Evolutionary conservation across 1,140 invertebrate genomes (phyloP).

Genomic region (Dinothrombium tinctorium): DNA sequence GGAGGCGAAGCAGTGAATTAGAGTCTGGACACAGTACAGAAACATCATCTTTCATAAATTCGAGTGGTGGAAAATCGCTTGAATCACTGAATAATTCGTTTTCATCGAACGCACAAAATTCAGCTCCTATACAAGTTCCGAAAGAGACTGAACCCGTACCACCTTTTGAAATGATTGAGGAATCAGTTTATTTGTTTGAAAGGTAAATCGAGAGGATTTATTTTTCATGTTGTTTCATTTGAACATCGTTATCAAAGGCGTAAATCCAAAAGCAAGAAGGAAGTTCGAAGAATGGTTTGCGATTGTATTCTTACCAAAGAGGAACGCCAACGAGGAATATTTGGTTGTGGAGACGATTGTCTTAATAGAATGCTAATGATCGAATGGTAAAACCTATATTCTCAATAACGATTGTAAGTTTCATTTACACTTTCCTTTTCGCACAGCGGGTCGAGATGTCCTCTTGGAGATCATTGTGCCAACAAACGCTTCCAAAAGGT

Average conservation of each 20-base stretch:
- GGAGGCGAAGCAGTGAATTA: conserved; percentile 53
- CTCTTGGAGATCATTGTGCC: conserved; percentile 60
- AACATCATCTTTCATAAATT: neutral
- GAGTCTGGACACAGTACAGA: conserved; percentile 23
- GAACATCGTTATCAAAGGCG: conserved; percentile 17
- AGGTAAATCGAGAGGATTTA: conserved; percentile 18
- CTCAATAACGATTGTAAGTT: neutral
- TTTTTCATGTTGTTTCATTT: neutral
- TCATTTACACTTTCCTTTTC: conserved; percentile 14
- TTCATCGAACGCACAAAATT: neutral
- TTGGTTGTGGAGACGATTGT: conserved; percentile 83
- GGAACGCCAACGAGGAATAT: conserved; percentile 52
- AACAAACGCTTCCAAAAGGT: conserved; percentile 77
- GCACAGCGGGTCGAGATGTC: conserved; percentile 62
- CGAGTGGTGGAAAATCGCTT: neutral
- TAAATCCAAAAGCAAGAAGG: conserved; percentile 43
- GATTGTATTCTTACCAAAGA: conserved; percentile 76
- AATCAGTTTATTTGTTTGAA: conserved; percentile 45
- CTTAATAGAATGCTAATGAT: conserved; percentile 89
- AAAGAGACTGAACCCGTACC: conserved; percentile 2
- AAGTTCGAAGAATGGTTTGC: conserved; percentile 77
- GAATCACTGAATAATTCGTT: neutral
- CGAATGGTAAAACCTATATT: conserved; percentile 48
- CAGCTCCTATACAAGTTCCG: neutral
- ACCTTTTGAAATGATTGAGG: conserved; percentile 31